A percentile compares a stretch with the other conserved stretches of the same genome.
These are phyloP conservation scores for Anguilla megastoma DNA, from an alignment of 2,797 vertebrate species.

Conservation along the genomic window DNA sequence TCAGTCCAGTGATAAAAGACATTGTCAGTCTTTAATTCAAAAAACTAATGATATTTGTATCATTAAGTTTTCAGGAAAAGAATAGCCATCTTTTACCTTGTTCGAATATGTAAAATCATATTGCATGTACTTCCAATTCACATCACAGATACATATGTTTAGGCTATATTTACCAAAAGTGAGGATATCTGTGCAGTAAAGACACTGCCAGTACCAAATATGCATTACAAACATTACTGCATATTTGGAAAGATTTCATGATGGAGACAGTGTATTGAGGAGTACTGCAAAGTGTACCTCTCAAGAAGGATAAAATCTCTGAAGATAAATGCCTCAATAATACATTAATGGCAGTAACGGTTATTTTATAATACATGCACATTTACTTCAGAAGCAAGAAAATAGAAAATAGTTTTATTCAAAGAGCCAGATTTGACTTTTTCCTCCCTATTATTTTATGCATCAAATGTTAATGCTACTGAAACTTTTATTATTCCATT, in stretches of 20 bases:
- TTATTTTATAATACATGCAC: constrained; percentile 59
- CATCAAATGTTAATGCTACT: constrained; percentile 78
- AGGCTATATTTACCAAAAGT: neutral
- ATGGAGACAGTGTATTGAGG: neutral
- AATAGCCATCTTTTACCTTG: neutral
- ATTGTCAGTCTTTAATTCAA: neutral
- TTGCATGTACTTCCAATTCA: neutral
- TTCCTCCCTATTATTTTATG: constrained; percentile 67
- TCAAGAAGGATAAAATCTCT: constrained; percentile 38
- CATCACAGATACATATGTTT: neutral
- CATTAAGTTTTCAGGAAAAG: neutral
- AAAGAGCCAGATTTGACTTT: constrained; percentile 57
- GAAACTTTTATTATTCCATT: constrained; percentile 71
- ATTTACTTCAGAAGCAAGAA: constrained; percentile 51
- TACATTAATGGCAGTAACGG: constrained; percentile 49
- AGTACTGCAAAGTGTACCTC: constrained; percentile 9
- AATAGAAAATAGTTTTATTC: constrained; percentile 48
- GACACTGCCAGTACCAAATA: neutral
- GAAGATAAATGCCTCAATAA: constrained; percentile 67
- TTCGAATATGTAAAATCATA: neutral
- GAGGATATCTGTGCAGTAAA: neutral
- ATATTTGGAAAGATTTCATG: neutral
- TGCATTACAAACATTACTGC: neutral
- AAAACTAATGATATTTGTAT: neutral
- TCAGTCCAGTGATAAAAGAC: neutral